Base-by-base conservation (phyloP, 2,113 vertebrate genomes). In the Eulacestoma nigropectus region DNA sequence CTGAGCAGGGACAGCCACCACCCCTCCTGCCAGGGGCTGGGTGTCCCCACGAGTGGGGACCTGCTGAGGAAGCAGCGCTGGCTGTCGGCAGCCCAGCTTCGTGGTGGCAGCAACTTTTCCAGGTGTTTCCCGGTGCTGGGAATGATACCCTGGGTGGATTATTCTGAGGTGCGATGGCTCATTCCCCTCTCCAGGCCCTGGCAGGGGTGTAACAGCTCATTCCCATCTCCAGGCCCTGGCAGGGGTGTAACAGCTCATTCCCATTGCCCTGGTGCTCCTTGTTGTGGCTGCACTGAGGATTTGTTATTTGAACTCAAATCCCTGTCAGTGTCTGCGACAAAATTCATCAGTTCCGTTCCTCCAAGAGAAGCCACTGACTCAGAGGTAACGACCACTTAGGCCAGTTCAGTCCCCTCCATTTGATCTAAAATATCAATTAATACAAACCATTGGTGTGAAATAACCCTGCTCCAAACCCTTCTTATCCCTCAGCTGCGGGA, bases 401-500 rank as follows among this genome's bases (percentile, higher is more conserved):
- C 59, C 60, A 39, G 39, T 44, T 70, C 46, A 93, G 21, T 30
- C 69, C 60, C 52, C 74, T 76, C 76, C 26, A 15, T 78, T 84
- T 78, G 77, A 84, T 84, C 80, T 23, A 39, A 89, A 87, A 76
- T 49, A 63, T 29, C 87, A 73, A 35, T 59, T 87, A 90, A 79
- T 63, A 56, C 17, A 68, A 92, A 75, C 10, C 16, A 23, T 9
- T 11, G 68, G 65, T 59, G 62, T 25, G 84, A 89, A 97, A 87
- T 52, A 73, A 52, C 15, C 15, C 3, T 46, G 63, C 62, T 88
- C 11, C 59, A 64, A 77, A 27, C 57, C 80, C 55, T 81, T 63
- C 87, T 91, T 72, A 69, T 88, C 73, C 89, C 82, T 84, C 60
- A 70, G 20, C 90, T n/a, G 39, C 16, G 63, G 68, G 53, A 92